Percentiles rank a stretch among this genome's conserved stretches.
Evolutionary conservation across 2,113 vertebrate species (phyloP).

Genomic region (Thermophis baileyi): DNA sequence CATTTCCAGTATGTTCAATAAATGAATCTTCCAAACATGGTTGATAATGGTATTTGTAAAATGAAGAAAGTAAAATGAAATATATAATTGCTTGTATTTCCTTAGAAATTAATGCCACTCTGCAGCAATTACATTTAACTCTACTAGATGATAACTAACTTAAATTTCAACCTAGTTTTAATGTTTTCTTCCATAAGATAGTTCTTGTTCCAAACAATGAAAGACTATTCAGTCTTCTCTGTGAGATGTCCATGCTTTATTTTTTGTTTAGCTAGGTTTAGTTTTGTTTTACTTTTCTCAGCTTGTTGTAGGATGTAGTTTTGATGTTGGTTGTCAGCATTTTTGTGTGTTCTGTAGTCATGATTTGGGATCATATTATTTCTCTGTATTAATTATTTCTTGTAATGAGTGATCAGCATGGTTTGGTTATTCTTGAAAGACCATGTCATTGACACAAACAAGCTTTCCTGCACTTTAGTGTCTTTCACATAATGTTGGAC

Average conservation of each 20-base stretch:
- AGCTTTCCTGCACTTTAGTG: not conserved
- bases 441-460: not conserved
- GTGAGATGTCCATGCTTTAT: not conserved
- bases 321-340: not conserved
- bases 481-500: not conserved
- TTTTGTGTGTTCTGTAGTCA: not conserved
- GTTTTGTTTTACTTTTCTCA: not conserved
- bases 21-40: not conserved
- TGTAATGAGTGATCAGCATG: not conserved
- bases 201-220: not conserved
- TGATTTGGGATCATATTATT: not conserved
- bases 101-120: not conserved
- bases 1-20: not conserved
- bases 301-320: not conserved
- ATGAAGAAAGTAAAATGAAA: not conserved
- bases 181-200: accelerated
- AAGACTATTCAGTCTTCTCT: not conserved
- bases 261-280: not conserved
- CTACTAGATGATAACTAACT: not conserved
- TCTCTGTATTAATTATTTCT: not conserved
- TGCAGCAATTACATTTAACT: not conserved
- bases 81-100: not conserved
- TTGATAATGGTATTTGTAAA: not conserved
- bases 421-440: not conserved
- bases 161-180: not conserved